Evolutionary conservation across 2,888 invertebrate species (phyloP), one percentile per base, ranked within the genome.

Genomic region (Synanthedon andrenaeformis): DNA sequence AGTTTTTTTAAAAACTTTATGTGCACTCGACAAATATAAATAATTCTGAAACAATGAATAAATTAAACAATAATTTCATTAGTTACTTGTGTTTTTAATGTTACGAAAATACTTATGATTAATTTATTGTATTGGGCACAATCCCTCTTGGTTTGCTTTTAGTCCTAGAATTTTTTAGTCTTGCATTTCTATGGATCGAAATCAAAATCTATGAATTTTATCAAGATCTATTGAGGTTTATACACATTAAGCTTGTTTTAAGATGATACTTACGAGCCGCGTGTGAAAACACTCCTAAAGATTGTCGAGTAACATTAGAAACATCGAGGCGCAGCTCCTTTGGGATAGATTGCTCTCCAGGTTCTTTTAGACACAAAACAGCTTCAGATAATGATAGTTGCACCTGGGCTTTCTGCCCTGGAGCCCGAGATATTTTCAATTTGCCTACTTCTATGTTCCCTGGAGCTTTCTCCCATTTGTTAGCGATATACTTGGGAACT

Each of bases 401-500:
- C 12, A 98, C 97, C 74, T 97, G 95, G 0, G 96, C 94, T 68
- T 92, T 93, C 68, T 94, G 94, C 5, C 94, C 94, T 12, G 92
- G 91, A 52, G 88, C 92, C 83, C 94, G 93, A 41, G 92, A 91
- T 68, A 98, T 98, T 72, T 93, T 94, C 53, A 98, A 86, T 81
- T 96, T 96, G 12, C 97, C 98, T 50, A 98, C 97, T 89, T 97
- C 97, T 69, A 95, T 92, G 71, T 94, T 94, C 49, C 95, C 94
- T n/a, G 94, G 91, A 8, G 96, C 93, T 74, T 95, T 96, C 72
- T 96, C 95, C 98, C 98, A 98, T 88, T 94, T 93, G 67, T 95
- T 95, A 4, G 97, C 95, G 64, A 98, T 93, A 78, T 98, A 98
- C 85, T 98, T 98, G 1, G 98, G 98, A 10, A 94, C 94, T 86